Percentiles rank a stretch among this genome's conserved stretches.
These are phyloP conservation scores for Temnothorax unifasciatus DNA, from an alignment of 2,888 invertebrate genomes.

Conservation along the genomic window DNA sequence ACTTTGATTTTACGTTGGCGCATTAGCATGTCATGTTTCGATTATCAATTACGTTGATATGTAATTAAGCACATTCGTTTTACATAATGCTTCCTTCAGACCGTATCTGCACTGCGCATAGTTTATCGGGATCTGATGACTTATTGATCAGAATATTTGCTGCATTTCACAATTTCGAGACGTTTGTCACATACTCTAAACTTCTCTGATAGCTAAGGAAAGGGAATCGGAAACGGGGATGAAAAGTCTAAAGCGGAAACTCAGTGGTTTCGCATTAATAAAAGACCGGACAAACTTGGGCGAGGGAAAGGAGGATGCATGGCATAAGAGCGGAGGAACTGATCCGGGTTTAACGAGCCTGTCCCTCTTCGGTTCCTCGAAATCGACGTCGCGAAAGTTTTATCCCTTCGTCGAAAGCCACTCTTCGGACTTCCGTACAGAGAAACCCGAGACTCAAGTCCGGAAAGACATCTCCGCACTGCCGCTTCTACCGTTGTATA, in stretches of 20 bases:
- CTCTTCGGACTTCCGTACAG: conserved; percentile 58
- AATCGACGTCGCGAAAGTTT: conserved; percentile 73
- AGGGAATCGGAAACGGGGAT: conserved; percentile 16
- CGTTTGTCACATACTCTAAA: neutral
- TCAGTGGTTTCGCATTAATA: conserved; percentile 61
- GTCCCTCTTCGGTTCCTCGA: conserved; percentile 58
- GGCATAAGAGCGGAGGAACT: conserved; percentile 42
- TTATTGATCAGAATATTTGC: neutral
- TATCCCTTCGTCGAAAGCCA: conserved; percentile 65
- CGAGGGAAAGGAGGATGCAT: conserved; percentile 13
- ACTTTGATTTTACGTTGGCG: neutral
- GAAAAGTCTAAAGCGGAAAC: conserved; percentile 44
- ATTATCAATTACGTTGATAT: neutral
- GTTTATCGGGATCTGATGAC: neutral
- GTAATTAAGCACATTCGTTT: neutral
- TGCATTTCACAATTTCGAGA: conserved; percentile 8
- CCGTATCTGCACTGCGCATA: neutral
- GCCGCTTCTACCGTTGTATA: conserved; percentile 9
- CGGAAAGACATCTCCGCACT: conserved; percentile 39
- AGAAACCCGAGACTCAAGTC: conserved; percentile 29
- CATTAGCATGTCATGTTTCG: no score
- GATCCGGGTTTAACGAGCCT: conserved; percentile 72
- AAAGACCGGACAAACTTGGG: conserved; percentile 51
- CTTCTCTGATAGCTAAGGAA: neutral
- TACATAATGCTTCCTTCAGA: neutral